Conservation (phyloP, 2,113 vertebrate genomes). For the Oenanthe oenanthe region DNA sequence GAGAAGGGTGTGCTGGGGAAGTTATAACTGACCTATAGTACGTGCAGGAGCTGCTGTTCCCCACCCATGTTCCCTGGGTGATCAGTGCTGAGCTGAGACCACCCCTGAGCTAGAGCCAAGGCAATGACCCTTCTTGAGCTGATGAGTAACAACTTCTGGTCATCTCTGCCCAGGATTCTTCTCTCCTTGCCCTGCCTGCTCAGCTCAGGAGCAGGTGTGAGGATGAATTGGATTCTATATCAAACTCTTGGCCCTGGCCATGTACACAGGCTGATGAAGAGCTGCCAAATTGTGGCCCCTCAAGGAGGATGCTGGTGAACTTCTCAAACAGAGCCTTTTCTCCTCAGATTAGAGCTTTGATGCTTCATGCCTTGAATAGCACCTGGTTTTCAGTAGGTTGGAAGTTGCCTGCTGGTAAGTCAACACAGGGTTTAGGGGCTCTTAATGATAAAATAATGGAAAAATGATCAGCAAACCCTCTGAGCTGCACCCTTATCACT, state of each 20-base stretch:
- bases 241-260: background rate
- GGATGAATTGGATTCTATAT: background rate
- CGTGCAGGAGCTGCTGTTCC: fast-evolving
- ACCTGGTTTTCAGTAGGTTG: background rate
- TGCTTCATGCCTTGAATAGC: background rate
- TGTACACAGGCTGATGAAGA: fast-evolving
- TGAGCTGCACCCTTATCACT: background rate
- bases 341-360: background rate
- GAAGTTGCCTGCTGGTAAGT: background rate
- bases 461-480: background rate
- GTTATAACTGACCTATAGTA: background rate
- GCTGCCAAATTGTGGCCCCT: fast-evolving
- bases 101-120: background rate
- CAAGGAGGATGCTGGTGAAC: background rate
- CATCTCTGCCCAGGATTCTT: background rate
- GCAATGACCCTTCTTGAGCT: background rate
- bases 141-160: background rate
- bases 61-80: background rate
- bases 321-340: background rate
- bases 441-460: background rate
- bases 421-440: background rate
- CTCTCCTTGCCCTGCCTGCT: background rate
- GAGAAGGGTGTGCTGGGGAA: background rate
- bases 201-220: background rate
- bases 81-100: background rate